Evolutionary conservation across 2,888 invertebrate genomes (phyloP).

Genomic region (Axea sp.): DNA sequence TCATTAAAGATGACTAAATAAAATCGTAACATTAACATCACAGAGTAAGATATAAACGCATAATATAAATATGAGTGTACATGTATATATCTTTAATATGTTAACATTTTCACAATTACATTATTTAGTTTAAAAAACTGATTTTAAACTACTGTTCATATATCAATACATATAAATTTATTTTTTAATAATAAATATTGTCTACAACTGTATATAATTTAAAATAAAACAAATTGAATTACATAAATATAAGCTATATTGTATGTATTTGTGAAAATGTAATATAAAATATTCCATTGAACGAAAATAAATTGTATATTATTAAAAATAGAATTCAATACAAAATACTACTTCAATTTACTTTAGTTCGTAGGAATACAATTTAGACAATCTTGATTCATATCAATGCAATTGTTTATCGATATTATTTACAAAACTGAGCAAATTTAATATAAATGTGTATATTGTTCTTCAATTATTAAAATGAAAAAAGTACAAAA

Average conservation of each 20-base stretch:
- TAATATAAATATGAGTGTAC: constrained; percentile 47
- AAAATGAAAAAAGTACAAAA: too few relatives aligned
- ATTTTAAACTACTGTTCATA: background rate
- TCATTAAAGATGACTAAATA: constrained; percentile 52
- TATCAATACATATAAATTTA: too few relatives aligned
- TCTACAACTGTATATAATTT: too few relatives aligned
- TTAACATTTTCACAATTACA: constrained; percentile 35
- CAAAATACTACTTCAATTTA: constrained; percentile 32
- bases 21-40: constrained; percentile 64
- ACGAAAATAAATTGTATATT: constrained; percentile 39
- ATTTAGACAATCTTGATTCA: constrained; percentile 22
- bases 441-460: constrained; percentile 17
- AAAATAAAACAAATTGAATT: too few relatives aligned
- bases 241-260: constrained; percentile 34
- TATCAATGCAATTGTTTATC: constrained; percentile 16
- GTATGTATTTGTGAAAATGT: too few relatives aligned
- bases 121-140: background rate
- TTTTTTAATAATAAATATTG: too few relatives aligned
- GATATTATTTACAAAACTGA: constrained; percentile 39
- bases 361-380: constrained; percentile 43
- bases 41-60: constrained; percentile 65
- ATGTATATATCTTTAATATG: constrained; percentile 29
- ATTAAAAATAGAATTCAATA: constrained; percentile 39
- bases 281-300: constrained; percentile 25
- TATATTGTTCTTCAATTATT: too few relatives aligned